phyloP scores from a whole-genome alignment of 2,888 invertebrate genomes.

The Podabrus alpinus region DNA sequence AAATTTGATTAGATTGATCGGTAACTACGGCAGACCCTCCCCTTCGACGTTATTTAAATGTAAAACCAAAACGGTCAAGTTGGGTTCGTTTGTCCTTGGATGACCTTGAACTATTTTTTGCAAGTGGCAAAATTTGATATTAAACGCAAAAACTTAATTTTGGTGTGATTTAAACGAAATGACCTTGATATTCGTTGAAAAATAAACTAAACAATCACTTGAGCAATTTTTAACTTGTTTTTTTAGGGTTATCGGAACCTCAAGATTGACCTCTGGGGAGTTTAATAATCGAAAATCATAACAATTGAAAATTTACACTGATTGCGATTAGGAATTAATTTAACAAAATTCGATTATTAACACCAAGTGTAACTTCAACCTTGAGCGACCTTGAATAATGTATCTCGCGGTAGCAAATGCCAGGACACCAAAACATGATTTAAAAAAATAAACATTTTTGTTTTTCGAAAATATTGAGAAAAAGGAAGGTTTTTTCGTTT shows the following conservation, averaged over 20 bases:
- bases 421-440: too few relatives aligned
- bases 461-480: too few relatives aligned
- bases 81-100: neutral
- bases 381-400: neutral
- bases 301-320: neutral
- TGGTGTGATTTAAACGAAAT: neutral
- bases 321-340: neutral
- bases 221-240: neutral
- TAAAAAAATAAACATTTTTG: too few relatives aligned
- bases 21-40: neutral
- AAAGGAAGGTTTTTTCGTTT: too few relatives aligned
- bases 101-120: neutral
- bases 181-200: neutral
- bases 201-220: neutral
- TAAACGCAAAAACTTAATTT: neutral
- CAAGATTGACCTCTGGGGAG: neutral
- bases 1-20: slow-evolving; percentile 14
- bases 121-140: neutral
- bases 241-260: neutral
- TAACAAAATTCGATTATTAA: neutral
- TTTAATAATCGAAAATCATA: neutral
- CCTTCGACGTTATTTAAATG: neutral
- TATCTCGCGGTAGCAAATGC: neutral
- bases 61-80: neutral
- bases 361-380: neutral